Evolutionary conservation across 2,113 vertebrate species (phyloP).

Genomic region (Pheucticus melanocephalus): DNA sequence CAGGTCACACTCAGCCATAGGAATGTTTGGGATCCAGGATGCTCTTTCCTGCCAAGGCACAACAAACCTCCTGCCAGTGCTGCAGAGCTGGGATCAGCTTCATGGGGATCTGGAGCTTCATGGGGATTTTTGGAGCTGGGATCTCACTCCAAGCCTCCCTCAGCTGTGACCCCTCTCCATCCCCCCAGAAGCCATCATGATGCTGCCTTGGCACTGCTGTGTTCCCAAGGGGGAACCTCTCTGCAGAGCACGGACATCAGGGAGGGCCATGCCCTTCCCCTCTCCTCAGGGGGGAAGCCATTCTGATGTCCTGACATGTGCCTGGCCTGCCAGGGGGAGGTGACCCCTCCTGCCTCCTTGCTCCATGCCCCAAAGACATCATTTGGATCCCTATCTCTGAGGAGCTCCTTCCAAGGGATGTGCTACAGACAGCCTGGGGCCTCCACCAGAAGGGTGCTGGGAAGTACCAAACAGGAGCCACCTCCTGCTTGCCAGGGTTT

Average conservation of each 20-base stretch:
- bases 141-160: neutral
- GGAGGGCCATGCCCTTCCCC: neutral
- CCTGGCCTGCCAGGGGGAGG: neutral
- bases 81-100: accelerated
- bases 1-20: neutral
- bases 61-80: neutral
- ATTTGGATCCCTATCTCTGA: neutral
- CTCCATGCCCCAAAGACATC: accelerated
- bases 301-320: neutral
- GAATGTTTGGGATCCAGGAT: neutral
- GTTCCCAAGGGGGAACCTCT: accelerated
- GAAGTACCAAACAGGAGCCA: neutral
- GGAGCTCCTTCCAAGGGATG: neutral
- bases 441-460: neutral
- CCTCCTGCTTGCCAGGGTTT: neutral
- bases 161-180: accelerated
- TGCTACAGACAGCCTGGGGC: neutral
- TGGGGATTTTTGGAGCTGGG: too few relatives aligned
- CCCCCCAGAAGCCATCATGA: accelerated
- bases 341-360: accelerated
- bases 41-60: neutral
- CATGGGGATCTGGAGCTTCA: too few relatives aligned
- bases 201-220: neutral
- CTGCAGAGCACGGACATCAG: neutral
- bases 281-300: neutral